These are phyloP conservation scores for Stenolophus ochropezus DNA, from an alignment of 2,888 invertebrate genomes.

Conservation along the genomic window DNA sequence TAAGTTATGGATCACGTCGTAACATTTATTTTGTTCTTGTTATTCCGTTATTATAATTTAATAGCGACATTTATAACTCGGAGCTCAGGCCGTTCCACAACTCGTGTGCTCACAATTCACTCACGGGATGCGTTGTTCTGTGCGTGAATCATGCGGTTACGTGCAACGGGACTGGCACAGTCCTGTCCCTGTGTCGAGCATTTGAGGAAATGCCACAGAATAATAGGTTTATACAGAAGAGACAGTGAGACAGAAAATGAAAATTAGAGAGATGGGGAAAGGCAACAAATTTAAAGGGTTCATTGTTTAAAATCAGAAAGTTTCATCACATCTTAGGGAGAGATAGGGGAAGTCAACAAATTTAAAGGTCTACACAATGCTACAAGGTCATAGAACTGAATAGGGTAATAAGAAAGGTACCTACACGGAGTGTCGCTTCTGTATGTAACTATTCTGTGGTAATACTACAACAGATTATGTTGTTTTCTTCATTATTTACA, in stretches of 20 bases:
- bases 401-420: too few relatives aligned
- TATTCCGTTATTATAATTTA: slow-evolving; percentile 56
- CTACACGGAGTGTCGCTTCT: too few relatives aligned
- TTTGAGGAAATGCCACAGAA: not conserved
- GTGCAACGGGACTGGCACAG: not conserved
- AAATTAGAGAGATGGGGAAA: too few relatives aligned
- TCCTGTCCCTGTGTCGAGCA: not conserved
- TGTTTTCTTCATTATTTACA: slow-evolving; percentile 2
- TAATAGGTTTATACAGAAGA: too few relatives aligned
- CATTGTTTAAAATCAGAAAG: too few relatives aligned
- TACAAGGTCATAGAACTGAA: too few relatives aligned
- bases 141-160: not conserved
- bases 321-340: too few relatives aligned
- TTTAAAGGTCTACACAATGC: too few relatives aligned
- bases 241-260: too few relatives aligned
- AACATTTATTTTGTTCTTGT: slow-evolving; percentile 55
- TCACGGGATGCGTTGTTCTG: not conserved
- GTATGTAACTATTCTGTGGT: too few relatives aligned
- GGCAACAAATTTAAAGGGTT: too few relatives aligned
- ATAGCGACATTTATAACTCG: slow-evolving; percentile 52
- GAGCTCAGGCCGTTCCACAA: slow-evolving; percentile 9
- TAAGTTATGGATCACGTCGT: slow-evolving; percentile 50
- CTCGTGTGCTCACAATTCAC: slow-evolving; percentile 11
- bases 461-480: not conserved
- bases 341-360: too few relatives aligned